Percentiles rank a stretch among this genome's conserved stretches.
phyloP scores from a whole-genome alignment of 37 sponge, comb jelly and placozoan genomes.

The Bolinopsis microptera region DNA sequence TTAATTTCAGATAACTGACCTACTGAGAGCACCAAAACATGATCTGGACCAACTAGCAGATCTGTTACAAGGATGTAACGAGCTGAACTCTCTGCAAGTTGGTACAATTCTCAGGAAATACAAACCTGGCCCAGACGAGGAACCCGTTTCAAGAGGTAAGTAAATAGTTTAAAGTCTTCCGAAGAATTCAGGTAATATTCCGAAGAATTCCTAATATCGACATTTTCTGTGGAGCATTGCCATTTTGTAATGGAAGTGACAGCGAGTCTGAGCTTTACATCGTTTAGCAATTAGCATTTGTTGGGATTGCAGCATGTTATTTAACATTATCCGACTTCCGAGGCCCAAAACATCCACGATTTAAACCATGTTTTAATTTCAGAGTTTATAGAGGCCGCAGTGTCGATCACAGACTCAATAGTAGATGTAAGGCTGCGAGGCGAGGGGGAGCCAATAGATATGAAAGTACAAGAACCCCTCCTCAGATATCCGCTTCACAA shows the following conservation, averaged over 20 bases:
- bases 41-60: neutral
- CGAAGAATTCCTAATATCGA: neutral
- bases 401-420: neutral
- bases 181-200: neutral
- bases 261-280: too few species aligned
- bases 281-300: too few species aligned
- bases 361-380: neutral
- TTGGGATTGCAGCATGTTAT: neutral
- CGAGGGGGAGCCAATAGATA: slow-evolving; percentile 5
- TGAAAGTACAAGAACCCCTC: neutral
- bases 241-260: too few species aligned
- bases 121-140: slow-evolving; percentile 2
- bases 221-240: too few species aligned
- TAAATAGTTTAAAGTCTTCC: too few species aligned
- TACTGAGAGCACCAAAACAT: neutral
- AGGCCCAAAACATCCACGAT: too few species aligned
- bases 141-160: slow-evolving; percentile 14
- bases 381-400: slow-evolving; percentile 37
- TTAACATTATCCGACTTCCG: neutral
- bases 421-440: slow-evolving; percentile 46
- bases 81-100: slow-evolving; percentile 43
- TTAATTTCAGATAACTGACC: slow-evolving; percentile 39
- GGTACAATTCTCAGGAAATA: slow-evolving; percentile 46
- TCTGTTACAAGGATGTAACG: slow-evolving; percentile 5
- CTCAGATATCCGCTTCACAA: slow-evolving; percentile 21